Percentiles rank a stretch among this genome's conserved stretches.
Evolutionary conservation across 2,113 vertebrate genomes (phyloP).

Genomic region (Otocyon megalotis): DNA sequence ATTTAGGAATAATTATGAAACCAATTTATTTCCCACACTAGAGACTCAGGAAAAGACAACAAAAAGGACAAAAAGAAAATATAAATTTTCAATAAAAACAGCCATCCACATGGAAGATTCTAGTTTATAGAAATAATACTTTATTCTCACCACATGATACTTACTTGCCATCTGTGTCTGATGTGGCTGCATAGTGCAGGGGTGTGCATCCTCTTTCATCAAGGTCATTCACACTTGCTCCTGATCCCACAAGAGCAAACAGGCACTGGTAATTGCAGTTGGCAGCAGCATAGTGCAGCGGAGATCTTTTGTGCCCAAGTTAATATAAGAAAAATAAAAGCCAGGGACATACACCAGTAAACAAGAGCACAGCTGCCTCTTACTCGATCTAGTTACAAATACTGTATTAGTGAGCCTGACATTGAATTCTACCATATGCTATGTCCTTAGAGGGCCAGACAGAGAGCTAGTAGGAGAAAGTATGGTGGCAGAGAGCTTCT

Average conservation of each 20-base stretch:
- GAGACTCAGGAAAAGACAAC: background rate
- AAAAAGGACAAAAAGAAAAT: background rate
- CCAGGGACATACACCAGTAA: slow-evolving; percentile 72
- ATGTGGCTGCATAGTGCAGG: slow-evolving; percentile 98
- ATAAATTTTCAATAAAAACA: background rate
- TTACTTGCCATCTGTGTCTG: slow-evolving; percentile 98
- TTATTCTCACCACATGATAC: slow-evolving; percentile 72
- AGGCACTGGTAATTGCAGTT: slow-evolving; percentile 99
- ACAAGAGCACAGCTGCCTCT: slow-evolving; percentile 66
- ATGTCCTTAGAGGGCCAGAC: background rate
- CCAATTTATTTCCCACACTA: slow-evolving; percentile 15
- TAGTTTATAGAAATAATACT: background rate
- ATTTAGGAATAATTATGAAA: slow-evolving; percentile 48
- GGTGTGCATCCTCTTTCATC: slow-evolving; percentile 97
- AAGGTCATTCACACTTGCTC: slow-evolving; percentile 98
- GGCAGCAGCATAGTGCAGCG: slow-evolving; percentile 98
- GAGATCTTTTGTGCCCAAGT: slow-evolving; percentile 91
- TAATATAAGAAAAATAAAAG: slow-evolving; percentile 76
- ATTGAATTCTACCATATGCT: background rate
- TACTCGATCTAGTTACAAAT: background rate
- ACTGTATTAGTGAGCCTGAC: background rate
- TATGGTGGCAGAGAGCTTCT: background rate
- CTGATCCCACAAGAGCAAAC: slow-evolving; percentile 99
- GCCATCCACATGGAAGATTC: background rate
- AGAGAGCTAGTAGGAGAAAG: slow-evolving; percentile 15